These are phyloP conservation scores for Pongo pygmaeus DNA, from an alignment of 2,113 vertebrate species.

Conservation along the genomic window DNA sequence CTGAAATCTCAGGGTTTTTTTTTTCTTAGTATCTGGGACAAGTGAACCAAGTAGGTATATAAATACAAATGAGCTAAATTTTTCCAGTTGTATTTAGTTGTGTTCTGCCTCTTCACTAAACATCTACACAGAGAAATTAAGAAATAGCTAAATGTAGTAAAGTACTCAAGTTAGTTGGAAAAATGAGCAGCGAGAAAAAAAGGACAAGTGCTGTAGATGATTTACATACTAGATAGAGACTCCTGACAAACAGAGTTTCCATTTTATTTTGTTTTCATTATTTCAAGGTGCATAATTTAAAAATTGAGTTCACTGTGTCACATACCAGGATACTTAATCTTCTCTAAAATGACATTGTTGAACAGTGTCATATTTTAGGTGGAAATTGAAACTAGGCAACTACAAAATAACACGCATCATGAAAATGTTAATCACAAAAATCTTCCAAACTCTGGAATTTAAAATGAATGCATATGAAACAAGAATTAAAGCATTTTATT, in stretches of 20 bases:
- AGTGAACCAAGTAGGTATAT: neutral
- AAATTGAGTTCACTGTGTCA: slow-evolving; percentile 57
- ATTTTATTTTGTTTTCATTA: slow-evolving; percentile 56
- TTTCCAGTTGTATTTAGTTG: neutral
- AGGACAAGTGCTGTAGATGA: neutral
- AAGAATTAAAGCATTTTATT: slow-evolving; percentile 51
- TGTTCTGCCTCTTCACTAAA: neutral
- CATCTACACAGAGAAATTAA: neutral
- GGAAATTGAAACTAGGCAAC: slow-evolving; percentile 36
- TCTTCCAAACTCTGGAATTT: slow-evolving; percentile 45
- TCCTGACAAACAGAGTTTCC: neutral
- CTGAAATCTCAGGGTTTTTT: neutral
- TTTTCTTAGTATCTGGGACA: neutral
- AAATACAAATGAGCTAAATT: neutral
- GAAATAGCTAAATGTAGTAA: neutral
- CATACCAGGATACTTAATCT: slow-evolving; percentile 52
- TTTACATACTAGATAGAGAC: neutral
- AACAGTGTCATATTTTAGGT: slow-evolving; percentile 60
- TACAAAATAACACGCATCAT: slow-evolving; percentile 61
- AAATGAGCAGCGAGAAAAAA: neutral
- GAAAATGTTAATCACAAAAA: slow-evolving; percentile 70
- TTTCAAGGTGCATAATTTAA: slow-evolving; percentile 61
- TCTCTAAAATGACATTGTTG: slow-evolving; percentile 62
- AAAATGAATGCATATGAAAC: slow-evolving; percentile 65
- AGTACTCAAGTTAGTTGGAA: neutral